Conservation (phyloP, 2,113 vertebrate genomes). For the Solea senegalensis region DNA sequence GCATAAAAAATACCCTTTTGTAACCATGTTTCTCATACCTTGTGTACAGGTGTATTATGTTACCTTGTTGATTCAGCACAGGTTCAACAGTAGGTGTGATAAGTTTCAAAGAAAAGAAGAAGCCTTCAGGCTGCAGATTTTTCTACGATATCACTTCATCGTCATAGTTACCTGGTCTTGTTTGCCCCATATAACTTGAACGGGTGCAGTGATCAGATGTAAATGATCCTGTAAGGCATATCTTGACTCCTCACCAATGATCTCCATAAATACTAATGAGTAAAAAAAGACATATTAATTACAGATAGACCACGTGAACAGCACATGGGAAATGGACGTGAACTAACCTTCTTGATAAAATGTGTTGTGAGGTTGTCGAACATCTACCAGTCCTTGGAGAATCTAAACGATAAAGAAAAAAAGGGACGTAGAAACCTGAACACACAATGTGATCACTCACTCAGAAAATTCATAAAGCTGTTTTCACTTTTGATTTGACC, state of each 20-base stretch:
- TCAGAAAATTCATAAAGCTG: neutral
- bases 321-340: neutral
- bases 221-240: constrained; percentile 89
- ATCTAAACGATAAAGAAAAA: constrained; percentile 79
- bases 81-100: neutral
- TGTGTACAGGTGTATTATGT: too few relatives aligned
- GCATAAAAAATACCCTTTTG: too few relatives aligned
- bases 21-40: neutral
- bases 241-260: constrained; percentile 86
- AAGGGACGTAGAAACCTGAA: neutral
- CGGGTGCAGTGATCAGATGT: constrained; percentile 87
- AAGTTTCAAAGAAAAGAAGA: neutral
- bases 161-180: constrained; percentile 81
- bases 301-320: neutral
- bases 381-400: constrained; percentile 93
- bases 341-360: constrained; percentile 92
- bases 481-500: constrained; percentile 73
- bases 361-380: constrained; percentile 91
- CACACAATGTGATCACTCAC: neutral
- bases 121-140: neutral
- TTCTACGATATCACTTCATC: neutral
- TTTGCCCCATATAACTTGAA: constrained; percentile 96
- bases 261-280: constrained; percentile 89
- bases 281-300: neutral
- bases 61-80: neutral